Evolutionary conservation across 1,140 invertebrate genomes (phyloP), one percentile per base, ranked within the genome.

Genomic region (Bombus sibiricus): DNA sequence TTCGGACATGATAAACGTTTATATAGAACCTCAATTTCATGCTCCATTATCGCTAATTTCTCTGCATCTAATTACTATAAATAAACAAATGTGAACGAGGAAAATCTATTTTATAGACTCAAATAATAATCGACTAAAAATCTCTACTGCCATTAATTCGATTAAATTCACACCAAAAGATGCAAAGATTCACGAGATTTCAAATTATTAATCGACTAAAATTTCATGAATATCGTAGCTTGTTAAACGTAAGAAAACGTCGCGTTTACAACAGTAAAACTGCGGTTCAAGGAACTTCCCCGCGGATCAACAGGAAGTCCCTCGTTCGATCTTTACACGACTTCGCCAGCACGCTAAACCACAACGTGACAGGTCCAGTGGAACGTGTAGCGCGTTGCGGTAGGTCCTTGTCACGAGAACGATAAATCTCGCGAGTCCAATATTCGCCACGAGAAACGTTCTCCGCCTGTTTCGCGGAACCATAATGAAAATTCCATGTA

Each of bases 1-100:
- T 91, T 86, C 83, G 87, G 84, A 86, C 71, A 91, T 79, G 92
- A 93, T 93, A 93, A 92, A 93, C 82, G 89, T 79, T 91, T 88
- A 74, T 81, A 87, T 76, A 84, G 75, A 91, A 87, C 83, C 86
- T 88, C 71, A 75, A 79, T 81, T 83, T 47, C 15, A 47, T 47
- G 43, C 15, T 47, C 15, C 6, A 47, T 22, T 28, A 28, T 62
- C 3, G 25, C 1, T 3, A n/a, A 62, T n/a, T n/a, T 2, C n/a
- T 18, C 0, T 66, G 0, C 2, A 18, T 34, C 2, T 34, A 18
- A 32, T 66, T 18, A 8, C 32, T 15, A 34, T 34, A 18, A 32
- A 34, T 18, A 34, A 59, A 18, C 15, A 5, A 10, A 66, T 9
- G 6, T 34, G 8, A 34, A 32, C n/a, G 15, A 66, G 15, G 28